These are phyloP conservation scores for Melanotaenia pygmaea DNA, from an alignment of 2,797 vertebrate genomes.

Conservation along the genomic window DNA sequence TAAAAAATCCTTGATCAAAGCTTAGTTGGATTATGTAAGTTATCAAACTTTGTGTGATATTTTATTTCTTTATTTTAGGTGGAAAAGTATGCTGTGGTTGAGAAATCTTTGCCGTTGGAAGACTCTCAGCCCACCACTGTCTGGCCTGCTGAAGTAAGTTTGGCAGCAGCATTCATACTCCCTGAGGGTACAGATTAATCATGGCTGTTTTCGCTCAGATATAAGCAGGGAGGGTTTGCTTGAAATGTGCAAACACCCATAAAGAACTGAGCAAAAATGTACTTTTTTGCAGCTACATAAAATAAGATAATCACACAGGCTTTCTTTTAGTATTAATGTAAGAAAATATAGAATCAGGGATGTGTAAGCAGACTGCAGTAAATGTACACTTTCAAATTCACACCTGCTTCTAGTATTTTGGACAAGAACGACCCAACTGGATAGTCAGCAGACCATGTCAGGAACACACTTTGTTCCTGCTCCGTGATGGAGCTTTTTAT, in stretches of 20 bases:
- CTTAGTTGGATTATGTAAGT: slow-evolving; percentile 8
- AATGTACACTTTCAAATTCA: slow-evolving; percentile 17
- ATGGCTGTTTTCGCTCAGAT: slow-evolving; percentile 20
- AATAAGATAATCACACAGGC: slow-evolving; percentile 1
- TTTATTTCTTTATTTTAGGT: slow-evolving; percentile 82
- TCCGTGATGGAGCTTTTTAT: slow-evolving; percentile 16
- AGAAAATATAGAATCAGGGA: neutral
- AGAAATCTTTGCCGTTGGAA: slow-evolving; percentile 92
- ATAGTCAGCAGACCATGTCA: neutral
- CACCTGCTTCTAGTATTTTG: slow-evolving; percentile 5
- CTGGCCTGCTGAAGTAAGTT: slow-evolving; percentile 93
- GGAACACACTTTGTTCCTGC: neutral
- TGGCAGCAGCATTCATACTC: slow-evolving; percentile 36
- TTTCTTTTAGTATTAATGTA: neutral
- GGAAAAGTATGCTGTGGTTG: slow-evolving; percentile 97
- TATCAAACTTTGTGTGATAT: slow-evolving; percentile 43
- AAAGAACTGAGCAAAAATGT: slow-evolving; percentile 8
- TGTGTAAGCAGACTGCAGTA: neutral
- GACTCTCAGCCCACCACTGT: slow-evolving; percentile 89
- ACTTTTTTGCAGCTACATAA: neutral
- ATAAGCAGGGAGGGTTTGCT: slow-evolving; percentile 5
- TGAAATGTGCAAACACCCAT: slow-evolving; percentile 5
- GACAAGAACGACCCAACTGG: neutral
- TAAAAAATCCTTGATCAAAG: no score
- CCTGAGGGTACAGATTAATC: slow-evolving; percentile 21